Conservation (phyloP, 2,888 invertebrate genomes). For the Acholoe squamosa region DNA sequence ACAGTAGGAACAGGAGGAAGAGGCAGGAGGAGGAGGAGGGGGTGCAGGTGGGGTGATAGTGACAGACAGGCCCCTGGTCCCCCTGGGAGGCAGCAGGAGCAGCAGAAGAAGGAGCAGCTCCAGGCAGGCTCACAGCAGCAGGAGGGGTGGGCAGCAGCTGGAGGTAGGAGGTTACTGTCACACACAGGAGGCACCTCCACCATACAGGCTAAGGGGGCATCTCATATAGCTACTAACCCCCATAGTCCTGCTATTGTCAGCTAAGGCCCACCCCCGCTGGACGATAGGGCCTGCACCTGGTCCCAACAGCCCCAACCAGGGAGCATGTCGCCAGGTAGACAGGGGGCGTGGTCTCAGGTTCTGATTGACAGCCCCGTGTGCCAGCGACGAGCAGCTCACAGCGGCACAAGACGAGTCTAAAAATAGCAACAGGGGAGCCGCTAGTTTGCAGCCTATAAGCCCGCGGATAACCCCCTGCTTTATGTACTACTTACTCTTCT, state of each 20-base stretch:
- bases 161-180: too few relatives aligned
- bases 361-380: constrained; percentile 37
- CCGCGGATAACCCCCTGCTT: neutral
- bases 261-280: neutral
- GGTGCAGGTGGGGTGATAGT: neutral
- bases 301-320: neutral
- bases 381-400: constrained; percentile 18
- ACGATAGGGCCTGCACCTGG: neutral
- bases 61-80: neutral
- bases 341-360: constrained; percentile 2
- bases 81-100: neutral
- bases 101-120: neutral
- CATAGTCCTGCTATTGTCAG: neutral
- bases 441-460: neutral
- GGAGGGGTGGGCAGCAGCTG: neutral
- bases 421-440: neutral
- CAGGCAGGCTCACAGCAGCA: neutral
- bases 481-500: constrained; percentile 9
- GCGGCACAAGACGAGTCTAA: neutral
- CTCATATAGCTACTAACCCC: neutral
- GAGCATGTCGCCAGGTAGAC: neutral
- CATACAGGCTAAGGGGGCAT: neutral
- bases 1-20: neutral
- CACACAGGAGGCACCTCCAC: too few relatives aligned
- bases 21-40: neutral